Conservation (phyloP, 2,888 invertebrate genomes). For the Xylota segnis region DNA sequence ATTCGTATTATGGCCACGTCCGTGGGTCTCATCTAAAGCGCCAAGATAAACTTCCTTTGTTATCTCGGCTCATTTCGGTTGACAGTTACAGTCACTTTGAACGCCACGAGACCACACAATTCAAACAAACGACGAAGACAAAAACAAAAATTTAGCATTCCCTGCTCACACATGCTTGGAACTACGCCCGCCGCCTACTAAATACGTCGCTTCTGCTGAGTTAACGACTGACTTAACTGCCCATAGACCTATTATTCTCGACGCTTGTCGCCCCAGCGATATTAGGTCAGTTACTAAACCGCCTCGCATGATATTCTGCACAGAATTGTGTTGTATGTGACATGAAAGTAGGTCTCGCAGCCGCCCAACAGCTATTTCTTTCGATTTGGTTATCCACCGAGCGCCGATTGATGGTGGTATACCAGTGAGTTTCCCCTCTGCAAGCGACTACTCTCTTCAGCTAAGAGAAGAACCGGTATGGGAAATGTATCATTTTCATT, state of each 20-base stretch:
- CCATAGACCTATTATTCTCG: slow-evolving; percentile 52
- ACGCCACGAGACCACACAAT: slow-evolving; percentile 29
- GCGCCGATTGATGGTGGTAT: background rate
- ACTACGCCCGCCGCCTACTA: slow-evolving; percentile 51
- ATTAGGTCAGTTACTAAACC: slow-evolving; percentile 74
- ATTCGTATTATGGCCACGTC: background rate
- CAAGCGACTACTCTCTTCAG: slow-evolving; percentile 27
- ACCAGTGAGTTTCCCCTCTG: background rate
- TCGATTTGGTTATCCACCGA: slow-evolving; percentile 28
- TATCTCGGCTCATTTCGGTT: slow-evolving; percentile 35
- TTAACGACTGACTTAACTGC: slow-evolving; percentile 41
- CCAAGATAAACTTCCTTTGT: slow-evolving; percentile 34
- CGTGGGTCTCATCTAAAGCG: background rate
- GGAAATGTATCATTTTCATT: slow-evolving; percentile 34
- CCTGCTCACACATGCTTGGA: slow-evolving; percentile 21
- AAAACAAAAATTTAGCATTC: slow-evolving; percentile 53
- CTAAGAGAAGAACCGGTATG: slow-evolving; percentile 48
- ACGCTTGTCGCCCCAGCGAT: slow-evolving; percentile 57
- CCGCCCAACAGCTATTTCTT: slow-evolving; percentile 46
- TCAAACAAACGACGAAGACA: slow-evolving; percentile 26
- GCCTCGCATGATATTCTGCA: slow-evolving; percentile 48
- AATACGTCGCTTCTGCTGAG: slow-evolving; percentile 16
- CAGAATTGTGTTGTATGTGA: slow-evolving; percentile 59
- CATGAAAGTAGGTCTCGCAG: slow-evolving; percentile 67
- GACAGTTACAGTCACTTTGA: slow-evolving; percentile 49